Evolutionary conservation across 35 echinoderm and acorn worm genomes (phyloP).

Genomic region (Lytechinus pictus): DNA sequence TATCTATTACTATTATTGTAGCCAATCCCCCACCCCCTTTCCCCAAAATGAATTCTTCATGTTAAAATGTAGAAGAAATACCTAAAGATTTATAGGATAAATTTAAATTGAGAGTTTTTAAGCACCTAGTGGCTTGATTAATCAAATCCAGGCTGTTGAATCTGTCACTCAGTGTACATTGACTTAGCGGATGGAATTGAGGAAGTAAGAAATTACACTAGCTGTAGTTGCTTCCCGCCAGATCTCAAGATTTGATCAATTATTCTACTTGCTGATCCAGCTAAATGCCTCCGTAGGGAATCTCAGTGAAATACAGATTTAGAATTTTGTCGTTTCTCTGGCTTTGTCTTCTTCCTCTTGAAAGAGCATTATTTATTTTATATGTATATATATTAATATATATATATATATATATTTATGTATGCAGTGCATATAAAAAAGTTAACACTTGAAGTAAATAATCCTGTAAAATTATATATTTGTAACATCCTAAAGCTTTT

Average conservation of each 20-base stretch:
- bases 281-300: slow-evolving; percentile 42
- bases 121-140: slow-evolving; percentile 27
- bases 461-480: too few species aligned
- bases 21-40: background rate
- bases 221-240: slow-evolving; percentile 43
- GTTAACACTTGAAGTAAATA: too few species aligned
- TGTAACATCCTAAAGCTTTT: too few species aligned
- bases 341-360: slow-evolving; percentile 21
- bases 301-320: slow-evolving; percentile 24
- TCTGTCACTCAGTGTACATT: slow-evolving; percentile 39
- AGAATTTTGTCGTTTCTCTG: slow-evolving; percentile 33
- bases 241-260: slow-evolving; percentile 44
- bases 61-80: background rate
- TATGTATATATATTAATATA: background rate
- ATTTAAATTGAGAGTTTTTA: slow-evolving; percentile 25
- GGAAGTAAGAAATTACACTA: slow-evolving; percentile 49
- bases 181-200: slow-evolving; percentile 20
- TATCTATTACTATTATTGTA: background rate
- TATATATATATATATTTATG: too few species aligned
- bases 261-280: slow-evolving; percentile 42
- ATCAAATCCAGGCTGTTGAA: slow-evolving; percentile 45
- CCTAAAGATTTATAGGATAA: background rate
- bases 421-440: too few species aligned
- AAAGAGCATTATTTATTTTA: background rate
- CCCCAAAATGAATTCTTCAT: background rate